These are phyloP conservation scores for Melanogrammus aeglefinus DNA, from an alignment of 2,797 vertebrate species.

Conservation along the genomic window DNA sequence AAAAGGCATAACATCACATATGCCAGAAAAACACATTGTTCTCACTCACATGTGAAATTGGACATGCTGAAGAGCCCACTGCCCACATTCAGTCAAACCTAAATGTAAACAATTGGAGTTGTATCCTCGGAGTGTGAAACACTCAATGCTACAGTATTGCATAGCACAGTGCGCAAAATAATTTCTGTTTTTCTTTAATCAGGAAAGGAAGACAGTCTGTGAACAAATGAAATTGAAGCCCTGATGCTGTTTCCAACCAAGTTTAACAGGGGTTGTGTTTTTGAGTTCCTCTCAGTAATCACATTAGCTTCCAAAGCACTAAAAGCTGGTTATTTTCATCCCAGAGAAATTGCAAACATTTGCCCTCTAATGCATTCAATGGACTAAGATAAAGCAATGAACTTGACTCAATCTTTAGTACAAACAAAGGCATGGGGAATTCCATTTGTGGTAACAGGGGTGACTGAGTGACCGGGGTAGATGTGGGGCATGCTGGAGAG, in stretches of 20 bases:
- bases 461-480: neutral
- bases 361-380: slow-evolving; percentile 57
- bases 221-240: slow-evolving; percentile 45
- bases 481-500: neutral
- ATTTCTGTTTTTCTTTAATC: slow-evolving; percentile 26
- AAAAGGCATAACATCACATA: slow-evolving; percentile 16
- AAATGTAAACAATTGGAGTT: slow-evolving; percentile 19
- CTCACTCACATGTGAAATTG: slow-evolving; percentile 20
- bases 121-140: neutral
- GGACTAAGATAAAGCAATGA: slow-evolving; percentile 45
- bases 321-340: slow-evolving; percentile 48
- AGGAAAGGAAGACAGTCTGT: slow-evolving; percentile 36
- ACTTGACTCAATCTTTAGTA: slow-evolving; percentile 42
- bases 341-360: slow-evolving; percentile 50
- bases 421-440: slow-evolving; percentile 51
- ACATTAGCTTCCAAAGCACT: slow-evolving; percentile 23
- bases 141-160: neutral
- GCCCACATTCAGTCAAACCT: slow-evolving; percentile 32
- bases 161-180: neutral
- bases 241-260: slow-evolving; percentile 15
- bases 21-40: slow-evolving; percentile 18
- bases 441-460: neutral
- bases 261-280: slow-evolving; percentile 39
- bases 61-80: slow-evolving; percentile 29
- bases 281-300: slow-evolving; percentile 33